phyloP scores from a whole-genome alignment of 2,113 vertebrate genomes.

The Leptobrachium ailaonicum region DNA sequence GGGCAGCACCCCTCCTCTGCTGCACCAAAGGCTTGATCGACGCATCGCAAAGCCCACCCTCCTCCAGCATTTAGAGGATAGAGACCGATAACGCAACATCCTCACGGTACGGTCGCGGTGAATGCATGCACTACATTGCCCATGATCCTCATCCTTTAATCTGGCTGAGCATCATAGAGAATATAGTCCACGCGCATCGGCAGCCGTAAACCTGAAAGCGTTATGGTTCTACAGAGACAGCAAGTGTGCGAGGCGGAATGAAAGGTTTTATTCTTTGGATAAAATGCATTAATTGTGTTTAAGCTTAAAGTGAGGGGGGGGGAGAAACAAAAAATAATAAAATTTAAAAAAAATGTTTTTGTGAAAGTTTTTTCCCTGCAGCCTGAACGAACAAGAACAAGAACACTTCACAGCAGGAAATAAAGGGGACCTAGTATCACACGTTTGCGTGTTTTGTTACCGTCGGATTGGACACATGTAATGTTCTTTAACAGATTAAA shows the following conservation, averaged over 20 bases:
- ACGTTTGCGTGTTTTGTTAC: background rate
- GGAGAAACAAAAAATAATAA: no score
- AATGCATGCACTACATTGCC: no score
- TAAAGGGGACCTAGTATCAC: constrained; percentile 35
- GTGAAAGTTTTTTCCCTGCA: constrained; percentile 46
- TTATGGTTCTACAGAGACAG: background rate
- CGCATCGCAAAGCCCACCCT: no score
- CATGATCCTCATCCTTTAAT: no score
- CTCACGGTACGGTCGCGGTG: no score
- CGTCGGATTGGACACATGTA: constrained; percentile 35
- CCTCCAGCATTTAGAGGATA: no score
- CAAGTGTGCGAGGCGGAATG: constrained; percentile 9
- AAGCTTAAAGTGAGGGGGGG: background rate
- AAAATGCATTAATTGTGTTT: constrained; percentile 25
- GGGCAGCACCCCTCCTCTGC: no score
- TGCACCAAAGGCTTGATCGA: no score
- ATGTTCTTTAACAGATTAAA: constrained; percentile 39
- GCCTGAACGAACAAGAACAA: constrained; percentile 49
- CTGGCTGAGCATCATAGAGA: no score
- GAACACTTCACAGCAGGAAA: constrained; percentile 41
- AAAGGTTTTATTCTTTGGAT: constrained; percentile 34
- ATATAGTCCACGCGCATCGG: no score
- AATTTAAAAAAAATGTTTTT: constrained; percentile 20
- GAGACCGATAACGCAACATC: no score
- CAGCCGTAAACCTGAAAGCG: no score